phyloP scores from a whole-genome alignment of 2,888 invertebrate genomes.

The Chymomyza fuscimana region DNA sequence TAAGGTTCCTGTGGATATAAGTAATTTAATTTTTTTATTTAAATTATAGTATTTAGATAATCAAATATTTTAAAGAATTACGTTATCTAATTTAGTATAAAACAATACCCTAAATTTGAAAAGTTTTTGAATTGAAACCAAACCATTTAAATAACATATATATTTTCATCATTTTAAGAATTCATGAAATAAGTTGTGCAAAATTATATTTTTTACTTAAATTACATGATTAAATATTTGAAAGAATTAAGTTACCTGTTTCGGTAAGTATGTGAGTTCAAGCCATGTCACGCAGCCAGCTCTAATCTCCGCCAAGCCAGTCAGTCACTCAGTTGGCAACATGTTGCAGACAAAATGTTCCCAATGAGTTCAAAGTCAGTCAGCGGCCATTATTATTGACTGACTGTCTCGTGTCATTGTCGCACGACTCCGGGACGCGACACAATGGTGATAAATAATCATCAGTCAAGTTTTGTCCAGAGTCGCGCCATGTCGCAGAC shows the following conservation, averaged over 20 bases:
- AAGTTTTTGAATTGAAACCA: no score
- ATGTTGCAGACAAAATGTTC: slow-evolving; percentile 59
- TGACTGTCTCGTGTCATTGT: slow-evolving; percentile 60
- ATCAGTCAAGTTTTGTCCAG: slow-evolving; percentile 50
- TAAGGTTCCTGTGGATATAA: no score
- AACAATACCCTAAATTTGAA: no score
- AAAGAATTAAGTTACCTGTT: not conserved
- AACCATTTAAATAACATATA: no score
- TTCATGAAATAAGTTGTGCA: no score
- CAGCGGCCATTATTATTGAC: slow-evolving; percentile 5
- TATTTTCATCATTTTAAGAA: no score
- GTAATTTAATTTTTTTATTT: no score
- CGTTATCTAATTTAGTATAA: no score
- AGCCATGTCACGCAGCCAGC: not conserved
- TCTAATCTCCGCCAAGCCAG: not conserved
- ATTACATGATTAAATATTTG: no score
- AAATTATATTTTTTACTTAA: no score
- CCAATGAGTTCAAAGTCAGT: slow-evolving; percentile 40
- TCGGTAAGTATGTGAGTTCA: not conserved
- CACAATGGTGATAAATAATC: slow-evolving; percentile 73
- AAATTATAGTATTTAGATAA: no score
- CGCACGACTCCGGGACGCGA: slow-evolving; percentile 62
- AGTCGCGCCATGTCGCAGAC: slow-evolving; percentile 24
- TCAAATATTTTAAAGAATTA: no score
- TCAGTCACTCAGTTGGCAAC: slow-evolving; percentile 19